phyloP scores from a whole-genome alignment of 2,888 invertebrate species.

The Lepidochitona cinerea region DNA sequence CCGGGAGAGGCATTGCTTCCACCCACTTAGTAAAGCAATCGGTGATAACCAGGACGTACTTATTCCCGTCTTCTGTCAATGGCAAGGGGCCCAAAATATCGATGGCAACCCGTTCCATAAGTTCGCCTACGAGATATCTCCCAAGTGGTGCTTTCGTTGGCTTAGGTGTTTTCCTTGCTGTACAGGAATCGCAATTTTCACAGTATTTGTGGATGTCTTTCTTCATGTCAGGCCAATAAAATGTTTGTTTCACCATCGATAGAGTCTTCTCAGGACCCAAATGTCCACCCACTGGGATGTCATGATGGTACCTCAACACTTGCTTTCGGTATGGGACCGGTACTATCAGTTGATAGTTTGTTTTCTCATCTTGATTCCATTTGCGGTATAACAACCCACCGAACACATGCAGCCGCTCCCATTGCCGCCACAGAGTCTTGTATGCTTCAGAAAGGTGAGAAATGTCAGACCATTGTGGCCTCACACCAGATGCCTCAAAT shows the following conservation, averaged over 20 bases:
- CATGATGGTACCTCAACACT: not conserved
- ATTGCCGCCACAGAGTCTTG: slow-evolving; percentile 17
- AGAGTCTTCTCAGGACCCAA: slow-evolving; percentile 23
- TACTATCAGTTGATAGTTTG: slow-evolving; percentile 10
- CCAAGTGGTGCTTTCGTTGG: slow-evolving; percentile 9
- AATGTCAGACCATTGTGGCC: not conserved
- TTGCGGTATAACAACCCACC: slow-evolving; percentile 14
- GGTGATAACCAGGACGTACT: not conserved
- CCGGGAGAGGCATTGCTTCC: not conserved
- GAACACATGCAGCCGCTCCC: slow-evolving; percentile 9
- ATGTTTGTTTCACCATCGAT: slow-evolving; percentile 1
- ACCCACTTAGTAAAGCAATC: not conserved
- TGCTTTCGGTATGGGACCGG: not conserved
- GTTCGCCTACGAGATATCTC: not conserved
- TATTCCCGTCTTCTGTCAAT: not conserved
- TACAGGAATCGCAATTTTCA: slow-evolving; percentile 13
- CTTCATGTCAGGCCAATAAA: slow-evolving; percentile 24
- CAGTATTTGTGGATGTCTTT: slow-evolving; percentile 13
- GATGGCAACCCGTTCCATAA: not conserved
- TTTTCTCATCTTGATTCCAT: slow-evolving; percentile 11
- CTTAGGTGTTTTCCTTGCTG: slow-evolving; percentile 17
- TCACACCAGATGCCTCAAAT: not conserved
- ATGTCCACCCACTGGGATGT: slow-evolving; percentile 15
- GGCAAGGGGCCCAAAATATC: not conserved
- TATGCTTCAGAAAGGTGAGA: not conserved